Percentiles rank a stretch among this genome's conserved stretches.
Evolutionary conservation across 2,113 vertebrate species (phyloP).

Genomic region (Glaucidium brasilianum): DNA sequence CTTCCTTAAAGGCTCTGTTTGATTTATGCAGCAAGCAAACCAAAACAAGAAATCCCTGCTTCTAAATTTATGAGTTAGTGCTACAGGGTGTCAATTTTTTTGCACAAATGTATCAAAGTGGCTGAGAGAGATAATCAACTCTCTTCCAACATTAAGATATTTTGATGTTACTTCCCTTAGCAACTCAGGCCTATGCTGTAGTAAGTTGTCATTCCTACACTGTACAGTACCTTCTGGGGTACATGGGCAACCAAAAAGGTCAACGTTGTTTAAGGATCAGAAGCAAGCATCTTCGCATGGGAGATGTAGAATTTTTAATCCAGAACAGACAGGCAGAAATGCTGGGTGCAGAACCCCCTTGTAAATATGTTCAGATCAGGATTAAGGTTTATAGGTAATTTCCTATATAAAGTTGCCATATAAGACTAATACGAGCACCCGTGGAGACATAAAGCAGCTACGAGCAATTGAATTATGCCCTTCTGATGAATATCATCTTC

Average conservation of each 20-base stretch:
- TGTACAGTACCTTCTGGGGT: neutral
- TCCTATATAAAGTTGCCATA: neutral
- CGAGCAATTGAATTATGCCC: neutral
- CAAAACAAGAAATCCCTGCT: neutral
- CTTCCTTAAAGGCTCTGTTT: conserved; percentile 24
- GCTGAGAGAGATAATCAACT: neutral
- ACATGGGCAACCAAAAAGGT: neutral
- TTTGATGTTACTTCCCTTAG: neutral
- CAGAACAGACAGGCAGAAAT: neutral
- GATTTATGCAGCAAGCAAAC: conserved; percentile 23
- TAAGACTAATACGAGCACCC: neutral
- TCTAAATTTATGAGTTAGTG: conserved; percentile 4
- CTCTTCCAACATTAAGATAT: neutral
- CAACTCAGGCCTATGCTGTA: neutral
- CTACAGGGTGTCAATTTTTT: conserved; percentile 15
- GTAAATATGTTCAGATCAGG: neutral
- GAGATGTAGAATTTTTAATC: neutral
- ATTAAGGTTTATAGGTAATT: neutral
- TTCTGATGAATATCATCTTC: neutral
- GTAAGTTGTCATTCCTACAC: neutral
- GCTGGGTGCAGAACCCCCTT: neutral
- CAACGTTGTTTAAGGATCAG: neutral
- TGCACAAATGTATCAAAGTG: neutral
- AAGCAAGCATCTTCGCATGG: neutral
- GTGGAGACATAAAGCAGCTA: neutral